Base-by-base conservation (phyloP, 2,888 invertebrate species). In the Lissonota sp. region DNA sequence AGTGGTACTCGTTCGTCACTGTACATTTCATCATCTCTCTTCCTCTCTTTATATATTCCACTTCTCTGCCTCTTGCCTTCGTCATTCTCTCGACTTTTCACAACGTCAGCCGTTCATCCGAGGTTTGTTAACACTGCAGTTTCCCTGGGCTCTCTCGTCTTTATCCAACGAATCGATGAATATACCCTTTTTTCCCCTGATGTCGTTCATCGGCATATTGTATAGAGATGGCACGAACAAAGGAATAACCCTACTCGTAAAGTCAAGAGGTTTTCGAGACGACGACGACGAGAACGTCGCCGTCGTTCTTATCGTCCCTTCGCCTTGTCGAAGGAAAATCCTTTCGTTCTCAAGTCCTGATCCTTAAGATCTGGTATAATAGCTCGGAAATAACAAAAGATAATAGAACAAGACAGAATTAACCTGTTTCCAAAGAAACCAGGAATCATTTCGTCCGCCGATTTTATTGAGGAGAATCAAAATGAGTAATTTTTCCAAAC, bases 81-180 rank as follows among this genome's bases (percentile, higher is more conserved):
- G 6, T 42, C 73, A 49, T 39, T 10, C 57, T 74, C 66, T 76
- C 60, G 37, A 75, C 60, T 67, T 80, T 66, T 71, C 78, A 69
- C 79, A 42, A 64, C 63, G 79, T 78, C 80, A 73, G 78, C 74
- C 78, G 14, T 75, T 80, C 79, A 46, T 46, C 53, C 58, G 42
- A 63, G 83, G 80, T 85, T 87, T 85, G 84, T 83, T 82, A 83
- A 86, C 69, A 78, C 77, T 80, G 55, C 80, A 75, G 46, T 64
- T 53, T 66, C 73, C 58, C 44, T 26, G 12, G 51, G 49, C 46
- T 49, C 63, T 62, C 77, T 66, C 58, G 49, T 74, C 74, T 74
- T 70, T 80, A 74, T 72, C 72, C 77, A 79, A 46, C 72, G 46
- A 83, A 85, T 85, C 85, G 83, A 87, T 87, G 71, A 79, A 77